phyloP scores from a whole-genome alignment of 1,140 invertebrate species.

The Lasaia peninsularis region DNA sequence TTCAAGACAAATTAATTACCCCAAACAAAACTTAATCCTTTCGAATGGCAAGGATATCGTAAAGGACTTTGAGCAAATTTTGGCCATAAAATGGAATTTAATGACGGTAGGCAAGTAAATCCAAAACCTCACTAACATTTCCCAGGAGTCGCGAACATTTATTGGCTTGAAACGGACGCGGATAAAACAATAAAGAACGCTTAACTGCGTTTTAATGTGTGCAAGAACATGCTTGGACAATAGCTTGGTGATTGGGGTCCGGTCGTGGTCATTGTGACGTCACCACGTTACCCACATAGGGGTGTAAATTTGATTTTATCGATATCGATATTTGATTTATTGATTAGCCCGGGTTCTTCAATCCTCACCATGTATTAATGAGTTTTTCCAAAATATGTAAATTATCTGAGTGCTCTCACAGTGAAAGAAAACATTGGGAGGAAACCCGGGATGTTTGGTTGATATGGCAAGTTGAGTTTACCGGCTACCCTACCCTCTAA shows the following conservation, averaged over 20 bases:
- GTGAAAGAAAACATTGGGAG: no score
- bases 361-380: no score
- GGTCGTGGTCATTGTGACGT: conserved; percentile 55
- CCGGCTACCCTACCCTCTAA: no score
- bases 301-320: conserved; percentile 26
- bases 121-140: conserved; percentile 56
- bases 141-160: conserved; percentile 65
- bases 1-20: not conserved
- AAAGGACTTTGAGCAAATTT: conserved; percentile 43
- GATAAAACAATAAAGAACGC: conserved; percentile 75
- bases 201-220: conserved; percentile 74
- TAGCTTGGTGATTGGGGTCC: conserved; percentile 53
- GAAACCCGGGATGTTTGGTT: no score
- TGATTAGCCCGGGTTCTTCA: no score
- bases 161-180: conserved; percentile 46
- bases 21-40: not conserved
- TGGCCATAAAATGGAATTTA: conserved; percentile 54
- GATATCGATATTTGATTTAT: conserved; percentile 27
- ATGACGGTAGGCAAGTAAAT: conserved; percentile 46
- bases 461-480: no score
- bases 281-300: conserved; percentile 40
- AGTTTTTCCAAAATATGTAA: no score
- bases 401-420: no score
- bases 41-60: not conserved
- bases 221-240: conserved; percentile 69